Conservation (phyloP, 1,140 invertebrate genomes). For the Calephelis nemesis region DNA sequence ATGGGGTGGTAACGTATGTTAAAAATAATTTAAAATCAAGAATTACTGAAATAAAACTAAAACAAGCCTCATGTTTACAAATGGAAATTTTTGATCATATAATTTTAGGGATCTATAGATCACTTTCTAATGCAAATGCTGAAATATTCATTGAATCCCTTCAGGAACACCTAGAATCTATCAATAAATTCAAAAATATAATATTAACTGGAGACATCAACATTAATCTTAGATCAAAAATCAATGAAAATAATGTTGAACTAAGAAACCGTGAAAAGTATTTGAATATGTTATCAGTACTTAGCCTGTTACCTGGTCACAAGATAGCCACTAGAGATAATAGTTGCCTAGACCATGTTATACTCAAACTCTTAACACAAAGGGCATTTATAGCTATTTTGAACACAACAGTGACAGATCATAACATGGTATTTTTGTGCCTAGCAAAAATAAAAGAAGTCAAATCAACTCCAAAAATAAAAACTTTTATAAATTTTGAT, state of each 20-base stretch:
- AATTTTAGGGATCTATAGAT: constrained; percentile 25
- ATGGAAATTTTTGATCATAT: constrained; percentile 21
- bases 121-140: constrained; percentile 24
- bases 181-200: constrained; percentile 22
- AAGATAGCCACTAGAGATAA: not conserved
- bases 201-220: not conserved
- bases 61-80: constrained; percentile 36
- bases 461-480: constrained; percentile 17
- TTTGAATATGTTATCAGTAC: not conserved
- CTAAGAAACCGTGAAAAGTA: not conserved
- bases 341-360: not conserved
- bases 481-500: constrained; percentile 19
- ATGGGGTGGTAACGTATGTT: too few relatives aligned
- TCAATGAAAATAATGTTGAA: not conserved
- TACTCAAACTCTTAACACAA: not conserved
- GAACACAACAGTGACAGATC: not conserved
- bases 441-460: not conserved
- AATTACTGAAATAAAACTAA: constrained; percentile 33
- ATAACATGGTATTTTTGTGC: not conserved
- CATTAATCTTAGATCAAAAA: not conserved
- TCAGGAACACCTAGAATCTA: constrained; percentile 12
- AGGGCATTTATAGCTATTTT: not conserved
- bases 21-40: constrained; percentile 26
- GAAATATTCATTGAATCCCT: constrained; percentile 25
- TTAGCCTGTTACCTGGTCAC: not conserved